Evolutionary conservation across 2,113 vertebrate genomes (phyloP), one percentile per base, ranked within the genome.

Genomic region (Tetrax tetrax): DNA sequence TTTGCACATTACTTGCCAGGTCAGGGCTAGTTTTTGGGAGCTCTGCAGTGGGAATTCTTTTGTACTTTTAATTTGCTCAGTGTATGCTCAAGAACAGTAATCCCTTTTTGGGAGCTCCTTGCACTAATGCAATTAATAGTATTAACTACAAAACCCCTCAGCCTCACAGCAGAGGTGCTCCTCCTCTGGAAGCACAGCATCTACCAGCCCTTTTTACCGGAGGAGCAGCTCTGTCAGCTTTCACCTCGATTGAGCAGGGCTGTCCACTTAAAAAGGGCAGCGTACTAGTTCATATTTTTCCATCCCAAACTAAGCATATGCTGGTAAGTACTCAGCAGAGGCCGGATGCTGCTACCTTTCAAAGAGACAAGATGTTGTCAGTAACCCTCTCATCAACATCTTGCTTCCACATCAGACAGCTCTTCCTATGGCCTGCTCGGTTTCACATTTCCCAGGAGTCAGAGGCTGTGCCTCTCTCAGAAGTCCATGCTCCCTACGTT

Each of bases 401-500:
- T n/a, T 2, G 0, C 54, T 65, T 86, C 63, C 38, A n/a, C 9
- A 37, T 45, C 63, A 92, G 57, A 60, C 33, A 90, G 59, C 19
- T 74, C 33, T 86, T 83, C 47, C 47, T 48, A 29, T 6, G 19
- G n/a, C 47, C 37, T 53, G 31, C 71, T 83, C 2, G 3, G 20
- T 70, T 82, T 50, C 75, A 27, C 24, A 35, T 23, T 65, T 83
- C 50, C 27, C 71, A 47, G 29, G 57, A 76, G 29, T 22, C 35
- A 54, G 63, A 61, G 35, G 63, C 50, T 48, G 25, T 41, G 29
- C 35, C 35, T 65, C 33, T 35, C 79, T 86, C 72, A 25, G 6
- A 48, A 66, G 38, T 14, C 35, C 1, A 0, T 7, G n/a, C 3
- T 48, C 61, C 53, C 48, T 83, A 0, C 0, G 0, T 15, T 53